Percentiles rank a stretch among this genome's conserved stretches.
Conservation (phyloP, 2,888 invertebrate species). For the Paralinhomoeus sp. region DNA sequence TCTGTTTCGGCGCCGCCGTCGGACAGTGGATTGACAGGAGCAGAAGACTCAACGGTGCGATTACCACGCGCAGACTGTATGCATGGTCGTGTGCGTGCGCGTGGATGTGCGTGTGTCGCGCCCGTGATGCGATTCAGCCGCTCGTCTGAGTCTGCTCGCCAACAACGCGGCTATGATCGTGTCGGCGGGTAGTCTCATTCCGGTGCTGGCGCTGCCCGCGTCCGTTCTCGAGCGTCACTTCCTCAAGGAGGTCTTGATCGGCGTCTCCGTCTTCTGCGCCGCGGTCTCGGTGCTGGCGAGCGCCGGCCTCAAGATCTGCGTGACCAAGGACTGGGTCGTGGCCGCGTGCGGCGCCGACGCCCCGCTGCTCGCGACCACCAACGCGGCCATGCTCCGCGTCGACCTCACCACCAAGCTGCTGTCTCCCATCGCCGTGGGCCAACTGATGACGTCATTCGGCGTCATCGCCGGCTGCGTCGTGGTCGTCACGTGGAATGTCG, state of each 20-base stretch:
- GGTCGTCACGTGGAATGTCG: slow-evolving; percentile 30
- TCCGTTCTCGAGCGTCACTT: too few species aligned
- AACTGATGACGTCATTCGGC: slow-evolving; percentile 26
- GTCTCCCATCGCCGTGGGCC: slow-evolving; percentile 32
- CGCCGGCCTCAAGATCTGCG: slow-evolving; percentile 8
- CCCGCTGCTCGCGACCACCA: slow-evolving; percentile 24
- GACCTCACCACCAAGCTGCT: slow-evolving; percentile 31
- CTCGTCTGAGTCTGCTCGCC: slow-evolving; percentile 25
- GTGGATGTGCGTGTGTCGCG: too few species aligned
- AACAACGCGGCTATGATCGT: slow-evolving; percentile 30
- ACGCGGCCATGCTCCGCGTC: slow-evolving; percentile 31
- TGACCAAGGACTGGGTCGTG: slow-evolving; percentile 33
- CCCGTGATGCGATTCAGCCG: too few species aligned
- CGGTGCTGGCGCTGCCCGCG: too few species aligned
- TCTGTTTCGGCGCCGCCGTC: too few species aligned
- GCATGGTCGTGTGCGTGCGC: too few species aligned
- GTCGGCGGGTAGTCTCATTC: slow-evolving; percentile 24
- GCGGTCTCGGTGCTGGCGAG: slow-evolving; percentile 25
- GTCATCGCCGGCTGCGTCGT: slow-evolving; percentile 21
- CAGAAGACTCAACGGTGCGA: too few species aligned
- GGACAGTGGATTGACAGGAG: too few species aligned
- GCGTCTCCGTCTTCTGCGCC: slow-evolving; percentile 1
- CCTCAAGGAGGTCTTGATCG: neutral
- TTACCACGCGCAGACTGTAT: too few species aligned
- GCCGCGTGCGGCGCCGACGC: slow-evolving; percentile 28